phyloP scores from a whole-genome alignment of 2,113 vertebrate species.

The Cricetomys ansorgei region DNA sequence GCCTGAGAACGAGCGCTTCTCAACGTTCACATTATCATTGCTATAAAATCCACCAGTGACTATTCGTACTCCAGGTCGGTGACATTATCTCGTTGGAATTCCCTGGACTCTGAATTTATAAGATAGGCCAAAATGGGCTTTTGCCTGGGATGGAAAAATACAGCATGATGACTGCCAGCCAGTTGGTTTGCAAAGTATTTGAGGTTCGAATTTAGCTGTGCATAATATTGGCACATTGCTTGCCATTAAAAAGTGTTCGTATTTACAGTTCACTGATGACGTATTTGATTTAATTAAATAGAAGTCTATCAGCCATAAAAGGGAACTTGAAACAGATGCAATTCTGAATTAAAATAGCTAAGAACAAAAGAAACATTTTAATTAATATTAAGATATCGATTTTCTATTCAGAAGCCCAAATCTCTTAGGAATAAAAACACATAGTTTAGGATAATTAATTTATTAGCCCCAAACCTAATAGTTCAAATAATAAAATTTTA shows the following conservation, averaged over 20 bases:
- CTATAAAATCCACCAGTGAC: constrained; percentile 83
- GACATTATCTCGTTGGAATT: constrained; percentile 87
- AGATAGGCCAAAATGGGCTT: constrained; percentile 76
- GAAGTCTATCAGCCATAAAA: constrained; percentile 71
- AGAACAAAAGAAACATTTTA: constrained; percentile 58
- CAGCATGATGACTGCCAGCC: constrained; percentile 75
- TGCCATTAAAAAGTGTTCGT: constrained; percentile 60
- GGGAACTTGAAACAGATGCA: constrained; percentile 52
- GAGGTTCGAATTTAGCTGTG: constrained; percentile 60
- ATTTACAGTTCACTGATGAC: constrained; percentile 66
- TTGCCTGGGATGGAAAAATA: constrained; percentile 79
- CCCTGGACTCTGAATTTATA: constrained; percentile 80
- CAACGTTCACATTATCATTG: constrained; percentile 84
- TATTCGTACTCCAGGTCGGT: constrained; percentile 86
- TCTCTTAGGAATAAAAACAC: constrained; percentile 24
- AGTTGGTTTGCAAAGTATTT: constrained; percentile 72
- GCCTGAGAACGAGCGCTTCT: constrained; percentile 86
- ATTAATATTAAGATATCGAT: constrained; percentile 58
- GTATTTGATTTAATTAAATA: constrained; percentile 74
- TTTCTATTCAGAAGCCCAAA: constrained; percentile 27
- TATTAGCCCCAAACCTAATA: not conserved
- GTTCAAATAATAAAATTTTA: constrained; percentile 35
- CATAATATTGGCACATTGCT: constrained; percentile 58
- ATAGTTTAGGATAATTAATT: constrained; percentile 50
- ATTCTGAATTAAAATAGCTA: constrained; percentile 62